These are phyloP conservation scores for Telmatherina bonti DNA, from an alignment of 2,797 vertebrate species.

Conservation along the genomic window DNA sequence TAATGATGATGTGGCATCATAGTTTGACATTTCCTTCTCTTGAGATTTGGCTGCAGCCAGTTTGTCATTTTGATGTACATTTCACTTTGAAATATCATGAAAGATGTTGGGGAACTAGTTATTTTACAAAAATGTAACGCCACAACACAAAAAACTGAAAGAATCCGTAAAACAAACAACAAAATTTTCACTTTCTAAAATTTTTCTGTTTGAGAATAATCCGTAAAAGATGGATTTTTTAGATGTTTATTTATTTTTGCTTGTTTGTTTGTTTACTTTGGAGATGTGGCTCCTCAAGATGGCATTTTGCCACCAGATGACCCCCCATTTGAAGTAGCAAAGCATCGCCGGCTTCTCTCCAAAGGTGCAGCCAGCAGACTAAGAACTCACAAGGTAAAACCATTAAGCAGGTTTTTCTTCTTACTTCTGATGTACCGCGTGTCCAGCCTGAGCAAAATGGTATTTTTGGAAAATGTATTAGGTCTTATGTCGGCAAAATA, in stretches of 20 bases:
- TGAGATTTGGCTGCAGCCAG: not conserved
- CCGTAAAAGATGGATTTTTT: no score
- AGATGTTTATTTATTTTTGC: not conserved
- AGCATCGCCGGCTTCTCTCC: slow-evolving; percentile 67
- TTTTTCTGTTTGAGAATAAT: no score
- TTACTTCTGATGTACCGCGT: slow-evolving; percentile 5
- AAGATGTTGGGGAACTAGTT: not conserved
- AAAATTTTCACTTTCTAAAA: no score
- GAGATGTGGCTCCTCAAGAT: slow-evolving; percentile 48
- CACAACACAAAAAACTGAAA: no score
- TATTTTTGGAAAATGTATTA: slow-evolving; percentile 49
- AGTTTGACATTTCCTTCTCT: no score
- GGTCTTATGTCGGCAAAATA: not conserved
- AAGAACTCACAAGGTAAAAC: slow-evolving; percentile 79
- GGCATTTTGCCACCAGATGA: slow-evolving; percentile 28
- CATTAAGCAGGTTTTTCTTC: slow-evolving; percentile 9
- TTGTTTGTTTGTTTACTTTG: not conserved
- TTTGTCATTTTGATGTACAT: not conserved
- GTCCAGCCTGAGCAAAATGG: slow-evolving; percentile 56
- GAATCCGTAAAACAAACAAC: no score
- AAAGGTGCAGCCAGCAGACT: slow-evolving; percentile 62
- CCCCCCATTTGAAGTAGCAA: slow-evolving; percentile 59
- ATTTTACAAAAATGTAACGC: not conserved
- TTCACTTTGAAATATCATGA: no score
- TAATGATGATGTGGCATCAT: no score